Conservation (phyloP, 1,140 invertebrate species). For the Trichogramma pretiosum region DNA sequence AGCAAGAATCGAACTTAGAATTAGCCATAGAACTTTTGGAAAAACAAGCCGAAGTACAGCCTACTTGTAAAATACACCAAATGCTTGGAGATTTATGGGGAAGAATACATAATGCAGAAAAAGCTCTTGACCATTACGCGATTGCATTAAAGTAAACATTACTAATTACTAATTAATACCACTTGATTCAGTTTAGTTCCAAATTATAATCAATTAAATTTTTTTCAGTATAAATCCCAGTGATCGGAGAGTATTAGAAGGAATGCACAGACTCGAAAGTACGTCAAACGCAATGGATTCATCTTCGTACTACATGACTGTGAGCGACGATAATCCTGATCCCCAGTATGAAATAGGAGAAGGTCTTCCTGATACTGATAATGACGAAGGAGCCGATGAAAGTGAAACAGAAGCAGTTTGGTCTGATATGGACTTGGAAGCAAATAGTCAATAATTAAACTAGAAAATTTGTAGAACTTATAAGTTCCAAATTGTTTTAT, state of each 20-base stretch:
- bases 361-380: constrained; percentile 42
- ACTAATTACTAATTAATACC: background rate
- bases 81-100: constrained; percentile 58
- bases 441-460: constrained; percentile 40
- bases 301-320: constrained; percentile 46
- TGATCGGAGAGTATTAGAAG: constrained; percentile 60
- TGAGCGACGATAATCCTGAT: constrained; percentile 48
- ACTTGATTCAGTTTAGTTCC: no score
- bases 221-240: constrained; percentile 56
- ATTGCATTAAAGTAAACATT: constrained; percentile 55
- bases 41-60: constrained; percentile 54
- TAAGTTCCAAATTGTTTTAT: constrained; percentile 10
- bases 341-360: constrained; percentile 52
- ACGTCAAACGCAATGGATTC: constrained; percentile 47
- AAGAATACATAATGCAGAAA: constrained; percentile 53
- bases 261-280: constrained; percentile 59
- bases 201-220: no score
- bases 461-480: background rate
- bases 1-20: constrained; percentile 54
- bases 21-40: constrained; percentile 51
- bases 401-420: constrained; percentile 55
- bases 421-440: constrained; percentile 51
- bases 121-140: constrained; percentile 63
- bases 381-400: constrained; percentile 49
- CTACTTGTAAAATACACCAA: constrained; percentile 59